Conservation (phyloP, 1,140 invertebrate genomes). For the Euura saliciscinereae region DNA sequence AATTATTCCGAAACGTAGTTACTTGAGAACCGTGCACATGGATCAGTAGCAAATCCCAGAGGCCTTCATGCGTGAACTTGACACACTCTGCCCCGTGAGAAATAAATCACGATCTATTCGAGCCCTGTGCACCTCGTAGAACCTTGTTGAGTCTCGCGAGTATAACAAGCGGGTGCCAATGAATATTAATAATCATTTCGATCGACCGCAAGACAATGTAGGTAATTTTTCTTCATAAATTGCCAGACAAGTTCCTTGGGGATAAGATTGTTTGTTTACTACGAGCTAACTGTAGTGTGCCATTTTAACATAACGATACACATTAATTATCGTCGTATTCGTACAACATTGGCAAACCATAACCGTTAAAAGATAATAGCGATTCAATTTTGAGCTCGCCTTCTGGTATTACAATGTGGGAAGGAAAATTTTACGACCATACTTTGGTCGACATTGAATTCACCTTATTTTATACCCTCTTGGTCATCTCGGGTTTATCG, state of each 20-base stretch:
- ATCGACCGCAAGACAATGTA: neutral
- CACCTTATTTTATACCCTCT: too few species aligned
- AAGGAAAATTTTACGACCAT: too few species aligned
- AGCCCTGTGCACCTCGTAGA: neutral
- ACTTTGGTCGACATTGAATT: too few species aligned
- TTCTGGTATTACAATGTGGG: too few species aligned
- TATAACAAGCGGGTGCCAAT: conserved; percentile 7
- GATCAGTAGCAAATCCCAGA: conserved; percentile 1
- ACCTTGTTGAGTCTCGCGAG: neutral
- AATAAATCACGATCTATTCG: conserved; percentile 9
- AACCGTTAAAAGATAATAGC: too few species aligned
- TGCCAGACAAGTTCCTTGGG: neutral
- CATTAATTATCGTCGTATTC: neutral
- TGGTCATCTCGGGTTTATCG: too few species aligned
- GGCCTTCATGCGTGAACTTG: conserved; percentile 11
- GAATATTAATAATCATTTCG: conserved; percentile 10
- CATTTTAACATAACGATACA: neutral
- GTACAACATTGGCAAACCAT: too few species aligned
- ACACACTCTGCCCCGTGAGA: conserved; percentile 8
- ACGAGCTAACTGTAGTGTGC: neutral
- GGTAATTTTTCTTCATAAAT: conserved; percentile 3
- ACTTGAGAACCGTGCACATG: neutral
- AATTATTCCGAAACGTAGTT: neutral
- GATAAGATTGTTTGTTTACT: conserved; percentile 1
- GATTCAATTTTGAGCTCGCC: too few species aligned